Evolutionary conservation across 53 echinoderm and acorn worm species (phyloP), one percentile per base, ranked within the genome.

Genomic region (Echinarachnius parma): DNA sequence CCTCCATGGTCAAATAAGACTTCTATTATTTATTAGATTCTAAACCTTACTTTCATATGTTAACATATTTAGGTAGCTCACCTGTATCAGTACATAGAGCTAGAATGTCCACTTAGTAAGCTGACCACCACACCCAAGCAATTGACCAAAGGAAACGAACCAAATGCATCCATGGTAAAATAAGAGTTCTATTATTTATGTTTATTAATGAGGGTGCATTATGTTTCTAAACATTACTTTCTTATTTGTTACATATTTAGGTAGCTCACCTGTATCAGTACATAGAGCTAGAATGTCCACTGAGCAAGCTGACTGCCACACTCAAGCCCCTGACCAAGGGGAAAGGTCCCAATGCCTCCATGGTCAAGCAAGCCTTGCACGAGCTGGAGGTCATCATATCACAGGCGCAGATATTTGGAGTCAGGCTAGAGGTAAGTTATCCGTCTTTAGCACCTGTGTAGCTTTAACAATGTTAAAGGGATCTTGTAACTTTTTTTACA

Each of bases 331-430:
- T 95, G 82, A 82, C 78, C 37, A 84, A 60, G 32, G 81, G 96
- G 52, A 84, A 87, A 34, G 85, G 85, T 55, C 96, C 82, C n/a
- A 84, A 79, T 74, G 91, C 87, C 4, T 91, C 88, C 11, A 78
- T 87, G 79, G 87, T 76, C 59, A 95, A 95, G 37, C 87, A 91
- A 34, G 96, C 86, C 15, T 65, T 95, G 37, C 91, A 91, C 82
- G 96, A 95, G 49, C 62, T 95, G 45, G 96, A 95, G 36, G 85
- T 87, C 7, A 87, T 95, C 80, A 85, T 91, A 28, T 75, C 87
- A 15, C 91, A 87, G 59, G 88, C 90, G 7, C 86, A 91, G 83
- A 65, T 91, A 30, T 87, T 91, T 69, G 95, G 96, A 2, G 83
- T 95, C 49, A 75, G 79, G 61, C 71, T 81, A 31, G 83, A 87